Base-by-base conservation (phyloP, 2,113 vertebrate genomes). In the Chionodraco myersi region DNA sequence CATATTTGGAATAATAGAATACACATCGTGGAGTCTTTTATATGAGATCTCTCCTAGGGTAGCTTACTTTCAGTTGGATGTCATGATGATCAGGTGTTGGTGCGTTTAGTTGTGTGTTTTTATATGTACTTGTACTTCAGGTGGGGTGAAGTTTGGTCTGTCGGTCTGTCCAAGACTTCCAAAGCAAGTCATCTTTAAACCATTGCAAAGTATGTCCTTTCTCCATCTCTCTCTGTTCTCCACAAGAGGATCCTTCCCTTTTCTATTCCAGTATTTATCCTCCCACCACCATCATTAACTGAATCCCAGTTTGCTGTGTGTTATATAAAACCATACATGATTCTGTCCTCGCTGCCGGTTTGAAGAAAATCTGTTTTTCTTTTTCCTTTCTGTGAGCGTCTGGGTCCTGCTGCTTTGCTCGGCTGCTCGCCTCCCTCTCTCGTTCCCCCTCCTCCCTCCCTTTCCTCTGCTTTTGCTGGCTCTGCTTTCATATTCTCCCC, bases 401-500 rank as follows among this genome's bases (percentile, higher is more conserved):
- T 89, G 65, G 76, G 84, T 90, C 90, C 89, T 86, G 81, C 87
- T 91, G 92, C 93, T 93, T 88, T 80, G 83, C 88, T 90, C 89
- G 67, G 78, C 84, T 85, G 87, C 88, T 83, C 77, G 48, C 60
- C 56, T 34, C 48, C 59, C 60, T 36, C 63, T 44, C 66, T 53
- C 44, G 16, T 59, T 49, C 74, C 21, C 66, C 23, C 62, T 30
- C 71, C 56, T 54, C 54, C 59, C 73, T 53, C 57, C 70, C 75
- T 84, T 71, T 84, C 79, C 84, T 84, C 86, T 77, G 45, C 76
- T 75, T 85, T 83, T 74, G 79, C 82, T 83, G 79, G 65, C 86
- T 88, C 80, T 84, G 84, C 83, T 86, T 85, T 88, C 86, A 83
- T 86, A n/a, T n/a, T n/a, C n/a, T 85, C 81, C 79, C 54, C 66